A percentile compares a stretch with the other conserved stretches of the same genome.
Conservation (phyloP, 1,140 invertebrate species). For the Chionoecetes opilio region DNA sequence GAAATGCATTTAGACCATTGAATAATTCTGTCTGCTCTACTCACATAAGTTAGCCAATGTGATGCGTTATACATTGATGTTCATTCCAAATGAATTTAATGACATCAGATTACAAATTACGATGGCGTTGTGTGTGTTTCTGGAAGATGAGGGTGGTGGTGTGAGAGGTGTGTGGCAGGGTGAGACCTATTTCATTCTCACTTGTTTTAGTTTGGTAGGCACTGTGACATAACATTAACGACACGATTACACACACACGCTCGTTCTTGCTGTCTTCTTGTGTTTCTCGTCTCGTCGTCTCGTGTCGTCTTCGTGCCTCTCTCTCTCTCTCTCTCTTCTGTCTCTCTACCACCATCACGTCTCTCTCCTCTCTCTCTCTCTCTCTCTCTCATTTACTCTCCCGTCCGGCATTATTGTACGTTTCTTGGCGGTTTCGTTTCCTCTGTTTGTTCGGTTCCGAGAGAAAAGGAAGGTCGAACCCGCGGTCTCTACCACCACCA, state of each 20-base stretch:
- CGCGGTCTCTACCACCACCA: background rate
- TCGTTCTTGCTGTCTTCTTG: background rate
- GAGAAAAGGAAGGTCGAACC: background rate
- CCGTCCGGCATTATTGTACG: background rate
- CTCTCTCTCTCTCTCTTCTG: too few relatives aligned
- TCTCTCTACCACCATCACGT: background rate
- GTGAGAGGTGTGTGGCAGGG: background rate
- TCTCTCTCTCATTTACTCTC: background rate
- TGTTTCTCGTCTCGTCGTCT: too few relatives aligned
- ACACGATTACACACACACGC: slow-evolving; percentile 1
- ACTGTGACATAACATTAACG: background rate
- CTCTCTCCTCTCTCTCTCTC: slow-evolving; percentile 45
- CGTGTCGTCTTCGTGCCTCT: too few relatives aligned
- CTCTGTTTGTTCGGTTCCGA: background rate
- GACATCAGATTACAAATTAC: slow-evolving; percentile 74
- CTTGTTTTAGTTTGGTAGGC: slow-evolving; percentile 57
- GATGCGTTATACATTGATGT: slow-evolving; percentile 76
- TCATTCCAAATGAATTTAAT: slow-evolving; percentile 77
- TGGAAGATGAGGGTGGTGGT: background rate
- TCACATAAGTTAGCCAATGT: slow-evolving; percentile 77
- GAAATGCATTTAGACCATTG: slow-evolving; percentile 73
- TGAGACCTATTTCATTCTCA: slow-evolving; percentile 35
- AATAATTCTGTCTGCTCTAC: slow-evolving; percentile 62
- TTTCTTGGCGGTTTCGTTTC: background rate
- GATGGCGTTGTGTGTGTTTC: slow-evolving; percentile 43